Evolutionary conservation across 2,888 invertebrate genomes (phyloP), one percentile per base, ranked within the genome.

Genomic region (Sturmia bella): DNA sequence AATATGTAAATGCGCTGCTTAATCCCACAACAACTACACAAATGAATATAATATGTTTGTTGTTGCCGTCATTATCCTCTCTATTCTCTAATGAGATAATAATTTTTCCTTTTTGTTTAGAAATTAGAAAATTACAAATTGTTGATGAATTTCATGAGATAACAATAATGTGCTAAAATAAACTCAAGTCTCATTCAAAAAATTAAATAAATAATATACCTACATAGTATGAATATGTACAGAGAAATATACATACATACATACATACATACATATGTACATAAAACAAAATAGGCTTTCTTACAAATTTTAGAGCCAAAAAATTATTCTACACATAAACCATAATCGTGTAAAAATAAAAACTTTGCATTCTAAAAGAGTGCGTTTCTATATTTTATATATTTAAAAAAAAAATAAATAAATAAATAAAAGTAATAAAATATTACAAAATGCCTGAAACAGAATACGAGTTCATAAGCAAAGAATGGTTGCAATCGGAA

Each of bases 401-500:
- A 56, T 12, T 41, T 27, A n/a, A 57, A 57, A 39, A 9, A 17
- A 45, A 57, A 69, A 74, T 4, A 70, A 68, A 5, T 6, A 52
- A 1, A 54, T 11, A 17, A 54, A 54, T 4, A 37, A 37, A 15
- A 54, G 2, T 15, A 15, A 45, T n/a, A n/a, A n/a, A n/a, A n/a
- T n/a, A n/a, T n/a, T n/a, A 50, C 45, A 81, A 79, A 85, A 91
- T 91, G 91, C 91, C 91, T 87, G 91, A 89, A 88, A 90, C 90
- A n/a, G 94, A 94, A 87, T 94, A 93, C 89, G 94, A 95, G 88
- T 92, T 93, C 88, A 94, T 95, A 86, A 93, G 93, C 80, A 94
- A 94, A 90, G 96, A 96, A 89, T 95, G 96, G 95, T 92, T 96
- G 85, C 92, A 95, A 87, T 92, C 93, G 41, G 94, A 96, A 90